Percentiles rank a stretch among this genome's conserved stretches.
phyloP scores from a whole-genome alignment of 2,113 vertebrate genomes.

The Prinia subflava region DNA sequence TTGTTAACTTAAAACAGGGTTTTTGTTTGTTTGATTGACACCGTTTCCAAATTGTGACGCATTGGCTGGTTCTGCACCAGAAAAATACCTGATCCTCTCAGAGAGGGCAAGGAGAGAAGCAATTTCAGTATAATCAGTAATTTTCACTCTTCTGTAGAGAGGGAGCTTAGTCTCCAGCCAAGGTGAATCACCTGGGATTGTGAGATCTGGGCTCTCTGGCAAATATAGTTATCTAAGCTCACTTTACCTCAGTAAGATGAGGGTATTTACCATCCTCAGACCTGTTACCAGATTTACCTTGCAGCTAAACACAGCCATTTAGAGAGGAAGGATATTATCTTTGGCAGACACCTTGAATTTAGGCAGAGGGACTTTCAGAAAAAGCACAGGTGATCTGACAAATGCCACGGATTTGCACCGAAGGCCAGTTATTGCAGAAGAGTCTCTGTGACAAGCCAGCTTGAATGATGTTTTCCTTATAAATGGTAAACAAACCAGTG shows the following conservation, averaged over 20 bases:
- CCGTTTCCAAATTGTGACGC: background rate
- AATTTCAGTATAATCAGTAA: background rate
- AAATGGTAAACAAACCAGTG: constrained; percentile 81
- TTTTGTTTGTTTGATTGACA: background rate
- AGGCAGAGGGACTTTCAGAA: background rate
- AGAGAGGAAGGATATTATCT: background rate
- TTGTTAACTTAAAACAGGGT: background rate
- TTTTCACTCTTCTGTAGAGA: background rate
- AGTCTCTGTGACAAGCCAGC: constrained; percentile 72
- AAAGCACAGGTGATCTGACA: background rate
- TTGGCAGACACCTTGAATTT: background rate
- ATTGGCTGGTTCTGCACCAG: background rate
- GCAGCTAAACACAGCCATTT: background rate
- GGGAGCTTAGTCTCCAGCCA: background rate
- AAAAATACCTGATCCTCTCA: background rate
- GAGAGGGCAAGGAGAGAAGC: background rate
- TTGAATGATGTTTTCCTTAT: constrained; percentile 87
- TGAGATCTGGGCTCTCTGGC: background rate
- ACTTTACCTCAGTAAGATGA: background rate
- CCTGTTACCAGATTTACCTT: background rate
- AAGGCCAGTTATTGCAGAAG: background rate
- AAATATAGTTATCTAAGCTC: background rate
- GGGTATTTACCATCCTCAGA: background rate
- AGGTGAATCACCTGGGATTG: background rate
- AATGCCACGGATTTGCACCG: rapidly evolving